Base-by-base conservation (phyloP, 2,797 vertebrate species). In the Nannoperca australis region DNA sequence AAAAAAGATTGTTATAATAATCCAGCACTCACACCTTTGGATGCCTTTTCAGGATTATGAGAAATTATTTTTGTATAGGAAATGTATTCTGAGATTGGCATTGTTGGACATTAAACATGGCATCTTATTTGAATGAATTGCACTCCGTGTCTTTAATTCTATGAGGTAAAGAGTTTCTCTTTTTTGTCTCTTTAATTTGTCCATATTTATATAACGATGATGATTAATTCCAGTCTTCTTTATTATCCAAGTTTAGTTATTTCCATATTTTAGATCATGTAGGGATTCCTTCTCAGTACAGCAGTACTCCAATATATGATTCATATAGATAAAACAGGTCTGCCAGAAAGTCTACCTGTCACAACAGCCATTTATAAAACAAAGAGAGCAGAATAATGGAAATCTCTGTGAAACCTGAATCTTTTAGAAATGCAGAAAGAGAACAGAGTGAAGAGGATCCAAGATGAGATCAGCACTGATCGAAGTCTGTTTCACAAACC, bases 401-500 rank as follows among this genome's bases (percentile, higher is more conserved):
- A 55, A 69, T 59, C 2, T 66, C 69, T 30, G 42, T 73, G 69
- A 84, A 84, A 82, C 49, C 12, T 7, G 56, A 72, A 83, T 72
- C 60, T 63, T 60, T 76, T 42, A 67, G 73, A 86, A 82, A 78
- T 64, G 74, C 49, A 71, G 64, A 60, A 69, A 76, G 12, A 38
- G 50, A 83, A 50, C 59, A 70, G 58, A 70, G 58, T 12, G 55
- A 76, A 68, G 49, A 65, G 65, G 24, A 77, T 70, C 68, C 45
- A 9, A 82, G 70, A 79, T 12, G 53, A 81, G 63, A 83, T 83
- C 75, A 71, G 45, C 44, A 11, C 61, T 73, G 85, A 89, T 88
- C 64, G 8, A 89, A 84, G 84, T 81, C 64, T 77, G 8, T 84
- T 91, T 85, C 79, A 49, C 67, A 85, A 88, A 84, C 47, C 70